Base-by-base conservation (phyloP, 2,888 invertebrate species). In the Pheosia tremula region DNA sequence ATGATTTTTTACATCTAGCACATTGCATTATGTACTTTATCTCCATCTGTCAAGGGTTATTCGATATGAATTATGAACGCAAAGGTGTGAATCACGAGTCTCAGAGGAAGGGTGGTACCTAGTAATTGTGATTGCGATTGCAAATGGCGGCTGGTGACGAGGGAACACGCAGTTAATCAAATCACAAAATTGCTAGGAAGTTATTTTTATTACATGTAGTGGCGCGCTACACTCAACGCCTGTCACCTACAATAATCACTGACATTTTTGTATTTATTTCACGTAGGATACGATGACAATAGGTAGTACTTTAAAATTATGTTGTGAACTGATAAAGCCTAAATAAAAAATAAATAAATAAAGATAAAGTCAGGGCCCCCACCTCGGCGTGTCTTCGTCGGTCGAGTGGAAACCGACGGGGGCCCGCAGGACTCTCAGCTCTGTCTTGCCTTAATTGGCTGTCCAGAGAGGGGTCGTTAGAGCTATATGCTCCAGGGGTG, bases 51-150 rank as follows among this genome's bases (percentile, higher is more conserved):
- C 37, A 55, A 39, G 39, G 39, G 3, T 39, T n/a, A 4, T 7
- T 0, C 1, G 1, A 4, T 3, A 39, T 55, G 55, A 39, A 55
- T 50, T 53, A 11, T 37, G 11, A 36, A 56, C 43, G 61, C 60
- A 61, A 57, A 66, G 59, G 59, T 67, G 59, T 56, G 50, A 58
- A 70, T 67, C 57, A 68, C 56, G 62, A 64, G 61, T 62, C 62
- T 66, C 62, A 57, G 68, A 71, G 63, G 65, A 84, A 82, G 82
- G 83, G 82, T 82, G 84, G 79, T 72, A 69, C 79, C 84, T 80
- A 87, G 84, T 86, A 83, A 89, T 86, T 86, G 82, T 85, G 82
- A 89, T 92, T 86, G 82, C 85, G 82, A 89, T 92, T 91, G 89
- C 91, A 91, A 91, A 91, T 91, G 91, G 91, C 91, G 90, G 67